Percentiles rank a stretch among this genome's conserved stretches.
Evolutionary conservation across 2,888 invertebrate species (phyloP).

Genomic region (Trissolcus brochymenae): DNA sequence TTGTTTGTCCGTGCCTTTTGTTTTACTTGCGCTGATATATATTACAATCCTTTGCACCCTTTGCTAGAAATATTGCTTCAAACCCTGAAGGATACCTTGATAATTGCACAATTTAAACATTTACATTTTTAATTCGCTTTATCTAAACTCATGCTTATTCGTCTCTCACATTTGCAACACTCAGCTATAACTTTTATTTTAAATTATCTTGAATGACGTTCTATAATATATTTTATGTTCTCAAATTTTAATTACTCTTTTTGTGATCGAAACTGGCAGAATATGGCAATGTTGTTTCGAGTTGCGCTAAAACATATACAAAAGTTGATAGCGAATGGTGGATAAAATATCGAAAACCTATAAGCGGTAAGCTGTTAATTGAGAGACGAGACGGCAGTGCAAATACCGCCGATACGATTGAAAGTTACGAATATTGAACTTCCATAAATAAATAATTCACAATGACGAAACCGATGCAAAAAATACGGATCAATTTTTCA

Average conservation of each 20-base stretch:
- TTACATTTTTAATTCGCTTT: slow-evolving; percentile 18
- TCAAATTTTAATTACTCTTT: too few relatives aligned
- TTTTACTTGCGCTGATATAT: slow-evolving; percentile 71
- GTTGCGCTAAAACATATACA: slow-evolving; percentile 11
- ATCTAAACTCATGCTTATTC: background rate
- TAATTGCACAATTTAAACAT: slow-evolving; percentile 23
- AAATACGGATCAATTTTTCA: too few relatives aligned
- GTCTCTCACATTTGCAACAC: too few relatives aligned
- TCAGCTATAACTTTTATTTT: background rate
- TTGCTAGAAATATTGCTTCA: slow-evolving; percentile 40
- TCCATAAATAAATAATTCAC: too few relatives aligned
- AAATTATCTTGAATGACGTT: background rate
- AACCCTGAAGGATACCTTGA: slow-evolving; percentile 16
- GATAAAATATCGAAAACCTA: slow-evolving; percentile 72
- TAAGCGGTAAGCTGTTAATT: slow-evolving; percentile 75
- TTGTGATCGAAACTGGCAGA: too few relatives aligned
- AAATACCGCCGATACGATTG: slow-evolving; percentile 39
- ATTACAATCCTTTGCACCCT: slow-evolving; percentile 64
- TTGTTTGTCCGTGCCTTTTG: slow-evolving; percentile 72
- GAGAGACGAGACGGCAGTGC: slow-evolving; percentile 71
- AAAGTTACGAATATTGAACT: slow-evolving; percentile 49
- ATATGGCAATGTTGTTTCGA: too few relatives aligned
- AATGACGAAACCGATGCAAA: too few relatives aligned
- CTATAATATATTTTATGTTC: slow-evolving; percentile 11
- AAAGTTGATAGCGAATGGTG: slow-evolving; percentile 47